These are phyloP conservation scores for Leptinotarsa haldemani DNA, from an alignment of 2,888 invertebrate species.

Conservation along the genomic window DNA sequence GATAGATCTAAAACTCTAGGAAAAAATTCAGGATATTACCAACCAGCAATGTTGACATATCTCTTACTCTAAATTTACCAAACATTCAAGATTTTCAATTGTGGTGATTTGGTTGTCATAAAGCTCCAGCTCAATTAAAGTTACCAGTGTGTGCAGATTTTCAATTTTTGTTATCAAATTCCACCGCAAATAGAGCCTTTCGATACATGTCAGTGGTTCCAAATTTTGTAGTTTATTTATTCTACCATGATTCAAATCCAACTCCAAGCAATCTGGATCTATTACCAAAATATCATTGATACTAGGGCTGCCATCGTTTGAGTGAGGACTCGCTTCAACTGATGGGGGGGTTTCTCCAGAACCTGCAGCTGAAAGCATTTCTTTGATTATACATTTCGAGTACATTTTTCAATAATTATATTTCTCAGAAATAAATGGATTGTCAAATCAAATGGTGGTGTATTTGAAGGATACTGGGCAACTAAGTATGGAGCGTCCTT, in stretches of 20 bases:
- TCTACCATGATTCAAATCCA: constrained; percentile 92
- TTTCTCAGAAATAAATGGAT: too few relatives aligned
- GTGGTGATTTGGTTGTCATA: constrained; percentile 96
- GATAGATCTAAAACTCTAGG: constrained; percentile 90
- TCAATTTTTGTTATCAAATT: constrained; percentile 96
- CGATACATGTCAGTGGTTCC: constrained; percentile 79
- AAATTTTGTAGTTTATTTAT: constrained; percentile 87
- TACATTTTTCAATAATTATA: not conserved
- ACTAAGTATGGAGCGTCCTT: too few relatives aligned
- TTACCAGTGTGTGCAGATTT: constrained; percentile 80
- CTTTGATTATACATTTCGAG: not conserved
- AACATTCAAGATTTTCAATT: constrained; percentile 88
- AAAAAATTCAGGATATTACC: constrained; percentile 55
- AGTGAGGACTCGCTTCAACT: not conserved
- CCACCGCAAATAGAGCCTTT: constrained; percentile 90
- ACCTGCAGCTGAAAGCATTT: not conserved
- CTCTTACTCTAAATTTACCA: constrained; percentile 89
- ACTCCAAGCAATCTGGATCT: constrained; percentile 74
- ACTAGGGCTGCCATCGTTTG: constrained; percentile 34
- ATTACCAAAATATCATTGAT: constrained; percentile 74
- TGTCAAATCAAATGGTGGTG: too few relatives aligned
- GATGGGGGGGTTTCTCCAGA: constrained; percentile 12
- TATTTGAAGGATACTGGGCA: too few relatives aligned
- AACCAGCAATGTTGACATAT: constrained; percentile 25
- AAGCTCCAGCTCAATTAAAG: constrained; percentile 88